Evolutionary conservation across 2,888 invertebrate genomes (phyloP).

Genomic region (Rosalia funebris): DNA sequence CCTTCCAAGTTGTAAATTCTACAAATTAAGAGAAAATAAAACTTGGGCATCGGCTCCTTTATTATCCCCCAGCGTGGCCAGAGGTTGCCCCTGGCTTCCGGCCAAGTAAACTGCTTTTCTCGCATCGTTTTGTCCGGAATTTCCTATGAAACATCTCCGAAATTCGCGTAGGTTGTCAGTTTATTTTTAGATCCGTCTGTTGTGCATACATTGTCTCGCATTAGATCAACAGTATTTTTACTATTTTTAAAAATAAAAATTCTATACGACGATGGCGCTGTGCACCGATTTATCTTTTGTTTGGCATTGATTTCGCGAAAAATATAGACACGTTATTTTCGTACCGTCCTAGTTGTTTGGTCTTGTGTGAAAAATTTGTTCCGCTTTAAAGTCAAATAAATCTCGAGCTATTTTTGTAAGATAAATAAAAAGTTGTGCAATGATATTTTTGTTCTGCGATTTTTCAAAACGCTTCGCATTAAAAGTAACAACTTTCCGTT

Average conservation of each 20-base stretch:
- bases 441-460: no score
- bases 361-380: not conserved
- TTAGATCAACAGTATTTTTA: slow-evolving; percentile 26
- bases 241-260: slow-evolving; percentile 3
- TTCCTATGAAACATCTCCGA: slow-evolving; percentile 26
- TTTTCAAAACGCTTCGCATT: no score
- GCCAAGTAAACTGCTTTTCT: slow-evolving; percentile 16
- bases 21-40: slow-evolving; percentile 6
- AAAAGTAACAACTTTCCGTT: no score
- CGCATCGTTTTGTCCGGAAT: slow-evolving; percentile 25
- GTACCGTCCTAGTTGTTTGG: not conserved
- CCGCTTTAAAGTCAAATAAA: slow-evolving; percentile 1
- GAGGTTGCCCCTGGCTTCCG: slow-evolving; percentile 17
- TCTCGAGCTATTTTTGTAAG: not conserved
- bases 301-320: slow-evolving; percentile 15
- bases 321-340: not conserved
- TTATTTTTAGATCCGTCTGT: slow-evolving; percentile 16
- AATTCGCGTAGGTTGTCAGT: slow-evolving; percentile 18
- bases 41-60: not conserved
- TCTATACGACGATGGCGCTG: not conserved
- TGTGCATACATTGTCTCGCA: slow-evolving; percentile 20
- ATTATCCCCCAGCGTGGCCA: slow-evolving; percentile 13
- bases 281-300: not conserved
- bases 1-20: not conserved
- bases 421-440: not conserved